Evolutionary conservation across 2,797 vertebrate genomes (phyloP), one percentile per base, ranked within the genome.

Genomic region (Gallinago nigripennis): DNA sequence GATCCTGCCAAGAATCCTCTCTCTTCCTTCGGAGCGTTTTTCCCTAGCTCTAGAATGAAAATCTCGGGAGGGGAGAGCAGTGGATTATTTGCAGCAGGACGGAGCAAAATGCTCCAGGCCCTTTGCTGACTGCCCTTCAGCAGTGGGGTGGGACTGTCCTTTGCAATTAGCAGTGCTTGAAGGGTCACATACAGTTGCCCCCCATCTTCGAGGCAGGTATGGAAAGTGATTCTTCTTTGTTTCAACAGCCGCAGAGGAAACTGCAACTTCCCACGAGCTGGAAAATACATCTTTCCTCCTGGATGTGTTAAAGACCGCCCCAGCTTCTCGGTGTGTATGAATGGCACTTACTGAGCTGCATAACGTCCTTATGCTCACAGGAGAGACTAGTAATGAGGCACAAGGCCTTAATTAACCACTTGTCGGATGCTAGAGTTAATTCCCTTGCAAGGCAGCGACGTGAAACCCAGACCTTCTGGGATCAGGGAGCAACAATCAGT

Each of bases 1-100:
- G 51, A 43, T 16, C 66, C 70, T 86, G 90, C 92, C 94, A 97
- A 94, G 73, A 94, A 88, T 73, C 45, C 48, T 82, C 43, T 94
- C 43, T 86, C 37, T 37, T 86, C 82, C 85, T 96, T 82, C 80
- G 82, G 33, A 68, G 66, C 68, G 41, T 83, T 94, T 81, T 63
- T 81, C 64, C 68, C 54, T 58, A 60, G 77, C 39, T 92, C 81
- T 86, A 71, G 94, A 97, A 86, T 33, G 20, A 96, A 86, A 91
- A 79, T 72, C 77, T 82, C 60, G 35, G 45, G 86, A 65, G 12
- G 19, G 13, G 18, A 61, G 69, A 46, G 33, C 8, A 1, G 19
- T 13, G 6, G 6, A 18, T 60, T 82, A 33, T 85, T 73, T 83
- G 57, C 84, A 82, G 16, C 43, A 65, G 46, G 66, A 31, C 39